Evolutionary conservation across 1,140 invertebrate genomes (phyloP), one percentile per base, ranked within the genome.

Genomic region (Lamellibrachia luymesi): DNA sequence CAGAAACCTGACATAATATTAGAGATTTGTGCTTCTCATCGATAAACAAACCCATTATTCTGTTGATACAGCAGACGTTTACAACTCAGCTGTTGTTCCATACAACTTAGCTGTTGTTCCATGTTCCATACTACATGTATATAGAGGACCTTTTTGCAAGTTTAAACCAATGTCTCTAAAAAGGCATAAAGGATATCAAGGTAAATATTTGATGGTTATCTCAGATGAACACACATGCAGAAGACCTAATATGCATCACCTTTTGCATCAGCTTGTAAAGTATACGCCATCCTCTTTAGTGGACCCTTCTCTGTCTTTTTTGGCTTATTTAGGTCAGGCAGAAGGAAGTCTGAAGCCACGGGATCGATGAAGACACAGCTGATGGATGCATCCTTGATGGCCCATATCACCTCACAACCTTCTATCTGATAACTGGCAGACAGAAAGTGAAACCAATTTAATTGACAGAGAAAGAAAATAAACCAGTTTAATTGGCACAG

Each of bases 341-440:
- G 97, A 94, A 99, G 98, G 96, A 99, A 99, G 96, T 99, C 97
- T 7, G 98, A 98, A 50, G 99, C 99, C n/a, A 98, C 99, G 38
- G 98, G 97, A 97, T 99, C 99, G 80, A 99, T 97, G 97, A 99
- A 99, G 17, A 98, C 98, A 49, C 98, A 97, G 10, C 98, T 98
- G 94, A 99, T 98, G 94, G 98, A 98, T 94, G 97, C 97, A 97
- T 99, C 98, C 96, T 98, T 99, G 17, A 99, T 98, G 0, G 98
- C 97, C 99, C 99, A 99, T 56, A 99, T 96, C 50, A 99, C 97
- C 95, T 99, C 97, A 92, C 98, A 97, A 49, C 97, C 97, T 95
- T 97, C 97, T 27, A 99, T 97, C 95, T 99, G 98, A 96, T 99
- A 97, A 51, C 96, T 97, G 93, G 2, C 64, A 80, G 25, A 80